A percentile compares a stretch with the other conserved stretches of the same genome.
phyloP scores from a whole-genome alignment of 1,140 invertebrate genomes.

The Drosophila navojoa region DNA sequence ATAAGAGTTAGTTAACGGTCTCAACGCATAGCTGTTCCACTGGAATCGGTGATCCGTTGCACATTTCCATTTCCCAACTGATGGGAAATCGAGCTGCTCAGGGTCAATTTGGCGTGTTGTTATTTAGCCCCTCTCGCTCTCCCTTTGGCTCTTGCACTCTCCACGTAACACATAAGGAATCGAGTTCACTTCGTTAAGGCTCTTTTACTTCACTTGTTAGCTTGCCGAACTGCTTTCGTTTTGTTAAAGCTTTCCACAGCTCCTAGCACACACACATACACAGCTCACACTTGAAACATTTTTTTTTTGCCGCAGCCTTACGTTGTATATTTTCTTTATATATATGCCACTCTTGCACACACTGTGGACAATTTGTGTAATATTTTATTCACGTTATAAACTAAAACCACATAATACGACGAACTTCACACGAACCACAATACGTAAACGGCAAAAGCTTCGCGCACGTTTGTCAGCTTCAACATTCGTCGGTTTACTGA shows the following conservation, averaged over 20 bases:
- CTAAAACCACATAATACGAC: slow-evolving; percentile 10
- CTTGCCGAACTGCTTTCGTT: neutral
- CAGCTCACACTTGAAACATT: slow-evolving; percentile 2
- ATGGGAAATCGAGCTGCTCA: slow-evolving; percentile 51
- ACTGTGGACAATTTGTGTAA: neutral
- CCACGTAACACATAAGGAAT: neutral
- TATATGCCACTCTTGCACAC: neutral
- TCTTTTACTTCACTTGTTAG: too few relatives aligned
- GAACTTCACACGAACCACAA: slow-evolving; percentile 9
- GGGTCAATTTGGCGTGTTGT: slow-evolving; percentile 53
- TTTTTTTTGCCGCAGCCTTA: neutral
- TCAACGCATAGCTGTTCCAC: slow-evolving; percentile 9
- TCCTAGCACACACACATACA: slow-evolving; percentile 1
- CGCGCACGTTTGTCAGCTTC: slow-evolving; percentile 65
- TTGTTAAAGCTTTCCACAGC: slow-evolving; percentile 9
- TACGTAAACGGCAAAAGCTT: slow-evolving; percentile 27
- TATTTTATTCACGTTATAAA: neutral
- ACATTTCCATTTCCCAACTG: slow-evolving; percentile 22
- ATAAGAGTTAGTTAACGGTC: slow-evolving; percentile 32
- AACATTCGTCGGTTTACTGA: slow-evolving; percentile 75
- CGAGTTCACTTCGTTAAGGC: neutral
- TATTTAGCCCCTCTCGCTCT: slow-evolving; percentile 34
- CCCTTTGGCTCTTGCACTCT: neutral
- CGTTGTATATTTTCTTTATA: neutral
- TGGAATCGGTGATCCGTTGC: neutral